Base-by-base conservation (phyloP, 92 coral and sea anemone genomes). In the Zoanthus sansibaricus region DNA sequence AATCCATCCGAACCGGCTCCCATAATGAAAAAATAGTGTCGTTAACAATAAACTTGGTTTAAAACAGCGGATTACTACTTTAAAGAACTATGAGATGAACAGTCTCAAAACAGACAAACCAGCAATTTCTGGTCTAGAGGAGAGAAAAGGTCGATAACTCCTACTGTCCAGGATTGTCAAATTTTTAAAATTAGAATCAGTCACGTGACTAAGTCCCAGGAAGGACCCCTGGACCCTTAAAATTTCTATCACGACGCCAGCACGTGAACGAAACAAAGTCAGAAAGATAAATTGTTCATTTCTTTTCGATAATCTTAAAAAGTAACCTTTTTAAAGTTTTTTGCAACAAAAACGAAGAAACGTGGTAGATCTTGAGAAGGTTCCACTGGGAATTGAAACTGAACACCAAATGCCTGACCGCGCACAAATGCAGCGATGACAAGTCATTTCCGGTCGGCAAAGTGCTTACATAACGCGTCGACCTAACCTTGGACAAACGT, bases 1-100 rank as follows among this genome's bases (percentile, higher is more conserved):
- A 90, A 82, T 68, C 92, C 94, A 64, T 94, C 95, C 46, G 88
- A 82, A 37, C 98, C 98, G 46, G 98, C 92, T 21, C 98, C 98
- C 98, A 94, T 94, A 86, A 17, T 89, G 87, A 58, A 70, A 83
- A 37, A 52, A 16, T 25, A 59, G 72, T 64, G n/a, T 32, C 30
- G 67, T 76, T 25, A 30, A 54, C 56, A 47, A 14, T 7, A 15
- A 66, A 67, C 18, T 54, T 16, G 59, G 21, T 20, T 48, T 62
- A 2, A 25, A 66, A 66, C 51, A 15, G 9, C 0, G 0, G 37
- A 21, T 62, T 33, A 69, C 18, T 46, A 11, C 42, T 42, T 76
- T 51, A 6, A 21, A 62, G 20, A 17, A 59, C 31, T 62, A 3
- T 3, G 58, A 51, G 75, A 80, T 47, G 32, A 21, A 11, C 61